phyloP scores from a whole-genome alignment of 2,888 invertebrate genomes.

The Eustalomyia histrio region DNA sequence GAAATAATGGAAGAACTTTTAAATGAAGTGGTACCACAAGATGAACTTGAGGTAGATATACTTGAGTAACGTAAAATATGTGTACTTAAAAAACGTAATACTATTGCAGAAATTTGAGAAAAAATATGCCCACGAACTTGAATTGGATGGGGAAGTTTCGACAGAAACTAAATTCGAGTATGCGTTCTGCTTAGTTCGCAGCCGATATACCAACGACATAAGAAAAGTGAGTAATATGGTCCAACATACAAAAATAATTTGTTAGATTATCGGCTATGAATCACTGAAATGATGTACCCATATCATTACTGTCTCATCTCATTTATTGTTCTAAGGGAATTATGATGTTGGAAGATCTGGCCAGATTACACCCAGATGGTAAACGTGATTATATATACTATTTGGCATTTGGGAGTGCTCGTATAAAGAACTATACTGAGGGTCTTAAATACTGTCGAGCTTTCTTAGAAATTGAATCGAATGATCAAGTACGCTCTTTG shows the following conservation, averaged over 20 bases:
- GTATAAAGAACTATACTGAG: slow-evolving; percentile 93
- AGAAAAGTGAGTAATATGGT: slow-evolving; percentile 82
- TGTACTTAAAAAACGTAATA: neutral
- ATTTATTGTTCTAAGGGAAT: too few species aligned
- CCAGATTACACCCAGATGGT: slow-evolving; percentile 87
- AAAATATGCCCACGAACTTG: slow-evolving; percentile 90
- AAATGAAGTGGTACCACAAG: slow-evolving; percentile 89
- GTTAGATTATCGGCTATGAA: slow-evolving; percentile 8
- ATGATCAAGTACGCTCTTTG: slow-evolving; percentile 91
- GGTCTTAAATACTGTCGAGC: slow-evolving; percentile 91
- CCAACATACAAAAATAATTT: neutral
- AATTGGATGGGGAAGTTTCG: slow-evolving; percentile 83
- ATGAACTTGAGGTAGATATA: slow-evolving; percentile 87
- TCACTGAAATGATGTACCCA: neutral
- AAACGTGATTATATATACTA: slow-evolving; percentile 97
- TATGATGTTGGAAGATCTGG: slow-evolving; percentile 90
- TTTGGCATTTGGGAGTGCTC: slow-evolving; percentile 94
- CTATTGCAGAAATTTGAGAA: slow-evolving; percentile 90
- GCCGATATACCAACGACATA: slow-evolving; percentile 92
- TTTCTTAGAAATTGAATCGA: slow-evolving; percentile 90
- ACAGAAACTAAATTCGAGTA: slow-evolving; percentile 96
- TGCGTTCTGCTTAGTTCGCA: slow-evolving; percentile 95
- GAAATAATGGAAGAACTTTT: slow-evolving; percentile 87
- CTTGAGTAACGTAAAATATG: neutral
- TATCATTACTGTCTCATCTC: neutral